Evolutionary conservation across 2,888 invertebrate genomes (phyloP), one percentile per base, ranked within the genome.

Genomic region (Empis stercorea): DNA sequence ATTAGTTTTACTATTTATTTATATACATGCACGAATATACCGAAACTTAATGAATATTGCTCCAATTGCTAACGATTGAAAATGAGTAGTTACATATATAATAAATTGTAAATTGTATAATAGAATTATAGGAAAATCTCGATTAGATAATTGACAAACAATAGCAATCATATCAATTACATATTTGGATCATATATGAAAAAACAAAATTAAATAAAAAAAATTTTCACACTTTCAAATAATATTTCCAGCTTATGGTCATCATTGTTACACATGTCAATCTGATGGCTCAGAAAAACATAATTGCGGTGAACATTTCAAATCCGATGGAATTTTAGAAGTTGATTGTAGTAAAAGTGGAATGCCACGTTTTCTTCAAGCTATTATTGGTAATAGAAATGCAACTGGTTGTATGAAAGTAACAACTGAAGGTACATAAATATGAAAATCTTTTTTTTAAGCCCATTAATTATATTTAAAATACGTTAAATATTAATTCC

Each of bases 381-480:
- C 32, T 32, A 11, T 32, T 23, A 39, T 38, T 42, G 34, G 27
- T 23, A 3, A 23, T 2, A 57, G 13, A 23, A 67, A 65, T 54
- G 66, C 65, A 49, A 66, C 65, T 17, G 66, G 68, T 43, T 66
- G 65, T 58, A 60, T 67, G 62, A 61, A 63, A 55, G 55, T 51
- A 41, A 51, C 66, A 42, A 62, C 61, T 11, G 52, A 54, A 45
- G 49, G 65, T 66, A 59, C n/a, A n/a, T n/a, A 66, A 40, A 20
- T 16, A 15, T 4, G 13, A 17, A 10, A 9, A 16, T 9, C 6
- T 36, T 7, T 27, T 27, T 20, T 20, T 20, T 20, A 20, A 20
- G 5, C 3, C 5, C 5, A 20, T 20, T 20, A 20, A 4, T 20
- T 20, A 20, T 20, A 20, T 4, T 4, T 20, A 20, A 32, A 32